Conservation (phyloP, 2,113 vertebrate species). For the Donacobius atricapilla region DNA sequence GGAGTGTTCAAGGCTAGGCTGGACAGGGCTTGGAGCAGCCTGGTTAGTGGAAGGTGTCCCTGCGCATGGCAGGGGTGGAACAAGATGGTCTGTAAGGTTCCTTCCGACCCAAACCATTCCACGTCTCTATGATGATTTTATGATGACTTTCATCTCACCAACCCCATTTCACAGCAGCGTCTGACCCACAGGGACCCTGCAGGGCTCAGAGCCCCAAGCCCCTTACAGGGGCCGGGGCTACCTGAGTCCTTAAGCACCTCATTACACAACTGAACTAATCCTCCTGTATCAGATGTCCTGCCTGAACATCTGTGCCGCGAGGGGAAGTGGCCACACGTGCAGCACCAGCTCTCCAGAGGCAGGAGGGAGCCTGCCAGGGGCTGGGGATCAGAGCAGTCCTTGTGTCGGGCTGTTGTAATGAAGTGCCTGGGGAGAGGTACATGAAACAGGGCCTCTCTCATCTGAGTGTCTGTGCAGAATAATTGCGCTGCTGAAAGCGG, state of each 20-base stretch:
- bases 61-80: neutral
- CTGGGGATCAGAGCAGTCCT: neutral
- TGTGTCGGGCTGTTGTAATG: neutral
- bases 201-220: neutral
- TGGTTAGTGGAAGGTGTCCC: neutral
- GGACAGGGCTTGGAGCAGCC: neutral
- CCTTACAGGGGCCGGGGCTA: neutral
- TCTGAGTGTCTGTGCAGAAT: neutral
- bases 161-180: neutral
- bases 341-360: neutral
- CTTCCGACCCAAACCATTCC: neutral
- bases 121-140: neutral
- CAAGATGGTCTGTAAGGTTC: fast-evolving
- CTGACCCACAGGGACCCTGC: neutral
- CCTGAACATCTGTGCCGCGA: neutral
- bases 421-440: constrained; percentile 19
- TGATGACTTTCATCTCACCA: neutral
- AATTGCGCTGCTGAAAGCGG: neutral
- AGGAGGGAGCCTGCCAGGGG: neutral
- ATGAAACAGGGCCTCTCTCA: neutral
- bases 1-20: neutral
- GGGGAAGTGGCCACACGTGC: neutral
- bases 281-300: neutral
- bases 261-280: neutral
- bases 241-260: neutral